Conservation (phyloP, 2,113 vertebrate genomes). For the Heliornis fulica region DNA sequence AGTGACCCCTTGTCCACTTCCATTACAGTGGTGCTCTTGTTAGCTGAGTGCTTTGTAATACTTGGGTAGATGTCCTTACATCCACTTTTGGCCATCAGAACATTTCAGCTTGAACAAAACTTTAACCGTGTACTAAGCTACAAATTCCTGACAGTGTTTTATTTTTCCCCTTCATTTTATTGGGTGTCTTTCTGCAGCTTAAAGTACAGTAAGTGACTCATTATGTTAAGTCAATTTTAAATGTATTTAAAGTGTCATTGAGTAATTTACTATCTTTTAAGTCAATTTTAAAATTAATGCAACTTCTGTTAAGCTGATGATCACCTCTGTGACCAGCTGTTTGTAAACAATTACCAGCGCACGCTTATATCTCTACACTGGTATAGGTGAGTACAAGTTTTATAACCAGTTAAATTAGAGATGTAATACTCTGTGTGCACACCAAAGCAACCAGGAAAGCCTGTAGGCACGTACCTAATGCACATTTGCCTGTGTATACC, state of each 20-base stretch:
- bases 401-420: not conserved
- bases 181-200: not conserved
- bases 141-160: not conserved
- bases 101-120: not conserved
- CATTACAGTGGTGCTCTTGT: not conserved
- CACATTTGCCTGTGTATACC: not conserved
- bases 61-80: not conserved
- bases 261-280: slow-evolving; percentile 39
- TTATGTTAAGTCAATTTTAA: slow-evolving; percentile 21
- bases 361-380: not conserved
- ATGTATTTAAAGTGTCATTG: slow-evolving; percentile 43
- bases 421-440: fast-evolving
- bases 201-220: slow-evolving; percentile 21
- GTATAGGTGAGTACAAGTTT: not conserved
- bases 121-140: not conserved
- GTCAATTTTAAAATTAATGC: slow-evolving; percentile 20
- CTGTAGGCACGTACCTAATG: not conserved
- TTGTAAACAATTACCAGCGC: not conserved
- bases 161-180: not conserved
- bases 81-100: not conserved
- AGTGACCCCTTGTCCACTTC: not conserved
- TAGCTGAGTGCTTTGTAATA: not conserved
- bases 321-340: not conserved
- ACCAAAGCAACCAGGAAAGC: not conserved
- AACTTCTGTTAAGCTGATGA: not conserved